Evolutionary conservation across 2,888 invertebrate species (phyloP), one percentile per base, ranked within the genome.

Genomic region (Synanthedon tipuliformis): DNA sequence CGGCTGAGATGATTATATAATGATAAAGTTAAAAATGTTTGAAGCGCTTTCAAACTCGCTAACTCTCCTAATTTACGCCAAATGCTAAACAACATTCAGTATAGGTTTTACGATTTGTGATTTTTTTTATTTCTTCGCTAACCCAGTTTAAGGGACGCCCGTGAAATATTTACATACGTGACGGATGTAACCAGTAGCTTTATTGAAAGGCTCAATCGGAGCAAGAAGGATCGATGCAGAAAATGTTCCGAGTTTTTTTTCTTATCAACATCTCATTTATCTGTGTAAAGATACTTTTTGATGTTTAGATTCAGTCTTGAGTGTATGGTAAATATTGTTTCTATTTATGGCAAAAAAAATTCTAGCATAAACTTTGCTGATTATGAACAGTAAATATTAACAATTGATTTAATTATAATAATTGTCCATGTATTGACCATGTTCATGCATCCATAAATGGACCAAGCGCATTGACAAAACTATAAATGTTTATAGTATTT

Each of bases 71-170:
- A 13, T 15, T 45, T 2, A n/a, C 34, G 13, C 48, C 48, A n/a
- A 40, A 3, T 34, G 15, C 11, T 15, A 48, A 51, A 49, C 51
- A 48, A 52, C 54, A 49, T 56, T 54, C 50, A 54, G 52, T 40
- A 50, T 49, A 53, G 15, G 52, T 50, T 54, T 53, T 54, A 54
- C 56, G 56, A 53, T 52, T 56, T 54, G 52, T 49, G 54, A 52
- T 52, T 52, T 54, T 52, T 54, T 50, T 51, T 55, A 13, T 13
- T 45, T 45, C 50, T 41, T 51, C 40, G 48, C 48, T 45, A 52
- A 50, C 27, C 52, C 40, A 45, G 34, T 41, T 54, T 50, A 50
- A 48, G 48, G 53, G 50, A 18, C 13, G 8, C 15, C 48, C 34
- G 40, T 52, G 48, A 40, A 48, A 52, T 48, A 52, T 52, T 52